These are phyloP conservation scores for Graptemys geographica DNA, from an alignment of 2,797 vertebrate genomes.

Conservation along the genomic window DNA sequence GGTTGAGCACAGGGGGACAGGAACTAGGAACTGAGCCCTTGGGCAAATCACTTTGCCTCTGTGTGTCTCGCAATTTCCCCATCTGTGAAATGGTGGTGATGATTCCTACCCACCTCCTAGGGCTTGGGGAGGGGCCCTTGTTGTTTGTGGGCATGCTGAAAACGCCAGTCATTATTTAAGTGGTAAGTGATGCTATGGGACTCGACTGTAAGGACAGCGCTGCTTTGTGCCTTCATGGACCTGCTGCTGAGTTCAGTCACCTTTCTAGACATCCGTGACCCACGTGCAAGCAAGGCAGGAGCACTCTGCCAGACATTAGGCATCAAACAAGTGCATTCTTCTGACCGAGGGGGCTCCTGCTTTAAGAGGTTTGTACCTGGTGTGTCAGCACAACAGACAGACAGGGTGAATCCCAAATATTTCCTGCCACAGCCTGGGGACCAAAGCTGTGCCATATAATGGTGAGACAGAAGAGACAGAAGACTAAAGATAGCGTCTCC, in stretches of 20 bases:
- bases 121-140: neutral
- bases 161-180: neutral
- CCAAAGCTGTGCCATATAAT: neutral
- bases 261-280: no score
- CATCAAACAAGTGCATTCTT: no score
- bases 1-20: neutral
- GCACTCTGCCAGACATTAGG: no score
- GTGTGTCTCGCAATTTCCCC: neutral
- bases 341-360: neutral
- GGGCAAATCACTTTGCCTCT: neutral
- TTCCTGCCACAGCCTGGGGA: neutral
- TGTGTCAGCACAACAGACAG: neutral
- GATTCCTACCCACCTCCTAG: neutral
- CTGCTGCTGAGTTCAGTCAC: no score
- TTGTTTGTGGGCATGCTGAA: neutral
- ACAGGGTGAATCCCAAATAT: neutral
- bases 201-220: fast-evolving
- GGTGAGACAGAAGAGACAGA: no score
- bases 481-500: neutral
- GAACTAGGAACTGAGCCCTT: neutral
- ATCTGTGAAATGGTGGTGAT: neutral
- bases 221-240: no score
- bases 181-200: neutral
- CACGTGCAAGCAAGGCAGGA: no score
- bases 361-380: neutral